These are phyloP conservation scores for Pelvicachromis taeniatus DNA, from an alignment of 2,113 vertebrate species.

Conservation along the genomic window DNA sequence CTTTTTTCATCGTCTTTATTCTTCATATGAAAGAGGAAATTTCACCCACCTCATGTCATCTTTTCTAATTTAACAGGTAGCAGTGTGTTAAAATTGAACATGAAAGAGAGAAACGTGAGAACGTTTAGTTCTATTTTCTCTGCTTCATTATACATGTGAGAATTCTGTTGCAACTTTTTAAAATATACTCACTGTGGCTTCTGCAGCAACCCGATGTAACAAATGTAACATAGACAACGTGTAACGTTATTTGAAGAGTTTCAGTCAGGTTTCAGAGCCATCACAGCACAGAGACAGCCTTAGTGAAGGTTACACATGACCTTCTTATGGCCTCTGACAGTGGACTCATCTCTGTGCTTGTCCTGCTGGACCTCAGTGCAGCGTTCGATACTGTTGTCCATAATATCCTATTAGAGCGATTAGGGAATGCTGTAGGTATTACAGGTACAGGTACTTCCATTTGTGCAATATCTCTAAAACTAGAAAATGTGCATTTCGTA, in stretches of 20 bases:
- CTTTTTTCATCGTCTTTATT: not conserved
- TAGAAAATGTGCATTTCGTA: no score
- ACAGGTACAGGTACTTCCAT: no score
- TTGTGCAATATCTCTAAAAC: no score
- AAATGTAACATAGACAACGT: not conserved
- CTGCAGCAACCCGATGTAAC: accelerated
- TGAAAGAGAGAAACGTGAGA: not conserved
- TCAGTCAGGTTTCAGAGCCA: not conserved
- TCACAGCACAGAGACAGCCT: not conserved
- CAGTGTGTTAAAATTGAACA: accelerated
- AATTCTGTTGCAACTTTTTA: accelerated
- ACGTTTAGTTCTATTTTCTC: not conserved
- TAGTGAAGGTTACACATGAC: no score
- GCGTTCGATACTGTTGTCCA: no score
- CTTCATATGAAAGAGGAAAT: not conserved
- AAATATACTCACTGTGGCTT: not conserved
- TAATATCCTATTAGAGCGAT: no score
- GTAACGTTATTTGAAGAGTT: not conserved
- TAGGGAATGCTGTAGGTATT: no score
- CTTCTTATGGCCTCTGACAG: no score
- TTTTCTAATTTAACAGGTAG: not conserved
- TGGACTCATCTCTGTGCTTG: no score
- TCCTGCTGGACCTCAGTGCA: no score
- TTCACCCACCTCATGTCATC: not conserved
- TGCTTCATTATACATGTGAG: not conserved